phyloP scores from a whole-genome alignment of 2,888 invertebrate genomes.

The Galeopsomyia nigrocyanea region DNA sequence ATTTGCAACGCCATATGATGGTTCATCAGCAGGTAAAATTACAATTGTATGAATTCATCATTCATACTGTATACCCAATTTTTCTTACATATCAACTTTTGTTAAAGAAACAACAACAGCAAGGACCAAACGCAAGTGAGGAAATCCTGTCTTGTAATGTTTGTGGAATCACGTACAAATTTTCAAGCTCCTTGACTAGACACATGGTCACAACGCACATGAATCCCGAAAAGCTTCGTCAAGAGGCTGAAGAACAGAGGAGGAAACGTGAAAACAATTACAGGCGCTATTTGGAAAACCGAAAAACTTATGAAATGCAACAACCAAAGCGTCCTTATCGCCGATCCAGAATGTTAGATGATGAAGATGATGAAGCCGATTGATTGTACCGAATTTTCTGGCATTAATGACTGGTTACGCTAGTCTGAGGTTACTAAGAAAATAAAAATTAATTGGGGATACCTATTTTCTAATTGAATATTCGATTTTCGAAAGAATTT shows the following conservation, averaged over 20 bases:
- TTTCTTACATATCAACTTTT: neutral
- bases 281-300: conserved; percentile 65
- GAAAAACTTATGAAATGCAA: conserved; percentile 66
- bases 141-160: conserved; percentile 67
- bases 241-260: conserved; percentile 67
- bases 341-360: conserved; percentile 41
- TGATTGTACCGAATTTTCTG: conserved; percentile 45
- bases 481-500: conserved; percentile 8
- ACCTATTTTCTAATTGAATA: conserved; percentile 32
- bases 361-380: conserved; percentile 51
- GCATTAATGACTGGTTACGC: conserved; percentile 23
- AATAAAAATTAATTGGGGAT: conserved; percentile 16
- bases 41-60: conserved; percentile 35
- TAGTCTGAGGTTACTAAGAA: conserved; percentile 27
- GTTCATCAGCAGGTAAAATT: conserved; percentile 66
- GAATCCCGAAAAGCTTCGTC: conserved; percentile 66
- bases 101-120: conserved; percentile 24
- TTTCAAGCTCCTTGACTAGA: conserved; percentile 73
- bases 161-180: conserved; percentile 72
- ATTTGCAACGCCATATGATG: conserved; percentile 68
- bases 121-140: conserved; percentile 64
- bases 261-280: conserved; percentile 66
- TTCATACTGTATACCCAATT: neutral
- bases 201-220: conserved; percentile 75
- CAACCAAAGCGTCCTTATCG: conserved; percentile 52